phyloP scores from a whole-genome alignment of 2,888 invertebrate species.

The Ormyrus nitidulus region DNA sequence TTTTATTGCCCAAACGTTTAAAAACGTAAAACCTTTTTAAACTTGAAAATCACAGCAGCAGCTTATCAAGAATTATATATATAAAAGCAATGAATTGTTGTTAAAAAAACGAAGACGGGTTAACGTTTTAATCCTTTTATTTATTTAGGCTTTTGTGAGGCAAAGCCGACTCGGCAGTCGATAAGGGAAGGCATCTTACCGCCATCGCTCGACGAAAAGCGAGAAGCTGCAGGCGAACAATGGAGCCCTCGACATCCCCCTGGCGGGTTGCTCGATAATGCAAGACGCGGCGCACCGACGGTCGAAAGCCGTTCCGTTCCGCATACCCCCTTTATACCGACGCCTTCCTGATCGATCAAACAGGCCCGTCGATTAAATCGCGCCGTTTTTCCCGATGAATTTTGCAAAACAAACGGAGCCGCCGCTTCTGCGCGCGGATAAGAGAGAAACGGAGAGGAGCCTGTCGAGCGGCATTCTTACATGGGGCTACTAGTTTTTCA shows the following conservation, averaged over 20 bases:
- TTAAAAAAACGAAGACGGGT: too few species aligned
- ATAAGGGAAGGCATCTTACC: constrained; percentile 6
- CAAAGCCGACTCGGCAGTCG: background rate
- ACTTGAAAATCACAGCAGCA: too few species aligned
- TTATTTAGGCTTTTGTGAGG: too few species aligned
- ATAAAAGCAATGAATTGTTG: too few species aligned
- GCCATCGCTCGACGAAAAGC: constrained; percentile 52
- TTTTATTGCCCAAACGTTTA: too few species aligned
- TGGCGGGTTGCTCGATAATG: constrained; percentile 49
- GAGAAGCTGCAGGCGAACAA: constrained; percentile 42
- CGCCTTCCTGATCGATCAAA: constrained; percentile 31
- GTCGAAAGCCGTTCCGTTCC: constrained; percentile 21
- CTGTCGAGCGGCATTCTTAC: constrained; percentile 65
- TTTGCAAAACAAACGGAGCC: constrained; percentile 13
- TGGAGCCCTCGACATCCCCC: constrained; percentile 1
- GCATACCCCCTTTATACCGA: constrained; percentile 19
- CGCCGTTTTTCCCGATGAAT: background rate
- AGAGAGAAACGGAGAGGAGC: constrained; percentile 26
- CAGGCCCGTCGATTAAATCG: background rate
- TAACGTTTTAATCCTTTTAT: too few species aligned
- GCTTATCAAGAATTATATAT: too few species aligned
- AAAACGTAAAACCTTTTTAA: too few species aligned
- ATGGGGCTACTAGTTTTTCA: constrained; percentile 68
- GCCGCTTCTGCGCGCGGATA: background rate
- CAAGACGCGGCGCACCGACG: constrained; percentile 39